phyloP scores from a whole-genome alignment of 1,140 invertebrate genomes.

The Papilio machaon region DNA sequence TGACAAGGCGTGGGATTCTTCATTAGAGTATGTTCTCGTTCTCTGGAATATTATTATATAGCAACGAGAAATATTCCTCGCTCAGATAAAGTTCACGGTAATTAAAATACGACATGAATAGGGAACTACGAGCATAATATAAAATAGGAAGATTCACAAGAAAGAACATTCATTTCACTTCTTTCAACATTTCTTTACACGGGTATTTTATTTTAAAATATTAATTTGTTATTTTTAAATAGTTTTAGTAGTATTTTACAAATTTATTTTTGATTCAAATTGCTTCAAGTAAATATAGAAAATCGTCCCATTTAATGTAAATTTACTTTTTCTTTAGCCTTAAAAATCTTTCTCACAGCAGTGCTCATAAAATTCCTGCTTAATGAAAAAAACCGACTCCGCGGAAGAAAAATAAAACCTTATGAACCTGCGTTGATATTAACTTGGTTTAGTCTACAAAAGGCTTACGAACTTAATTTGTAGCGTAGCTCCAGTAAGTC shows the following conservation, averaged over 20 bases:
- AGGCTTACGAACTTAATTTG: constrained; percentile 14
- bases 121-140: constrained; percentile 4
- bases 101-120: constrained; percentile 27
- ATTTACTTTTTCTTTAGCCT: no score
- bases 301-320: no score
- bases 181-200: not conserved
- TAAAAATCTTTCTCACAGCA: not conserved
- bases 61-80: constrained; percentile 11
- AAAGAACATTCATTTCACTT: constrained; percentile 10
- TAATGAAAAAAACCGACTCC: not conserved
- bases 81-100: constrained; percentile 26
- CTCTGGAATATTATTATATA: constrained; percentile 19
- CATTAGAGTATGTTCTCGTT: constrained; percentile 13
- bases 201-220: not conserved
- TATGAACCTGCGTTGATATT: constrained; percentile 10
- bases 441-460: constrained; percentile 13
- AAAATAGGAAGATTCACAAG: constrained; percentile 1
- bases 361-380: constrained; percentile 6
- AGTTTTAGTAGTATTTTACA: no score
- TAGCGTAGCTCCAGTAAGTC: not conserved
- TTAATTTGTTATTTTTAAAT: no score
- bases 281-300: no score
- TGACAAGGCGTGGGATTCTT: constrained; percentile 11
- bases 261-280: no score
- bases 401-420: constrained; percentile 5